These are phyloP conservation scores for Anagrus nilaparvatae DNA, from an alignment of 1,140 invertebrate species.

Conservation along the genomic window DNA sequence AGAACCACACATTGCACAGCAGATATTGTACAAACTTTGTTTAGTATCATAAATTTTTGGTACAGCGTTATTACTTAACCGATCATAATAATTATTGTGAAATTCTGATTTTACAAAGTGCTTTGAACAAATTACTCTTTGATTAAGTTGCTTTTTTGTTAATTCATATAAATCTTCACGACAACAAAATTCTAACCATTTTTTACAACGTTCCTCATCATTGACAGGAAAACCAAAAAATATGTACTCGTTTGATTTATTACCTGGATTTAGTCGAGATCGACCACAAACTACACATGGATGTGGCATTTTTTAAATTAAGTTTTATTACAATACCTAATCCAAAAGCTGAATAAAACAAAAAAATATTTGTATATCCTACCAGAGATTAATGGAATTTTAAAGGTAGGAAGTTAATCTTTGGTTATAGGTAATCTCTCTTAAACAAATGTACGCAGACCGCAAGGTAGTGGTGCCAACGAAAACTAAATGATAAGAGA, in stretches of 20 bases:
- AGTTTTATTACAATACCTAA: too few relatives aligned
- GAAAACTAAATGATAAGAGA: too few relatives aligned
- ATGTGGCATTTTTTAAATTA: conserved; percentile 41
- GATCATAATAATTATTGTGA: conserved; percentile 35
- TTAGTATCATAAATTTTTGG: conserved; percentile 39
- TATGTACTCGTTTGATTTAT: conserved; percentile 37
- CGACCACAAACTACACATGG: conserved; percentile 41
- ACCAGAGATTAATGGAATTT: too few relatives aligned
- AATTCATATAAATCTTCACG: conserved; percentile 39
- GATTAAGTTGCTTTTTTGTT: conserved; percentile 36
- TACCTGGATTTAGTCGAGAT: conserved; percentile 41
- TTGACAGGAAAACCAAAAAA: conserved; percentile 42
- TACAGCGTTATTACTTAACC: conserved; percentile 32
- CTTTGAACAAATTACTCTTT: conserved; percentile 40
- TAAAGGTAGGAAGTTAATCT: too few relatives aligned
- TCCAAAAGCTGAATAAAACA: too few relatives aligned
- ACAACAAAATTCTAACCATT: conserved; percentile 40
- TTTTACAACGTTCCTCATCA: conserved; percentile 33
- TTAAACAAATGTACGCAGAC: too few relatives aligned
- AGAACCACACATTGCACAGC: conserved; percentile 34
- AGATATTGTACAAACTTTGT: conserved; percentile 39
- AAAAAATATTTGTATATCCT: too few relatives aligned
- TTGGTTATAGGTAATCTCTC: too few relatives aligned
- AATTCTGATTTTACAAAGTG: conserved; percentile 35
- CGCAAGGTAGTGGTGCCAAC: too few relatives aligned